These are phyloP conservation scores for Drosophila nr. perissopoda DNA, from an alignment of 2,888 invertebrate species.

Conservation along the genomic window DNA sequence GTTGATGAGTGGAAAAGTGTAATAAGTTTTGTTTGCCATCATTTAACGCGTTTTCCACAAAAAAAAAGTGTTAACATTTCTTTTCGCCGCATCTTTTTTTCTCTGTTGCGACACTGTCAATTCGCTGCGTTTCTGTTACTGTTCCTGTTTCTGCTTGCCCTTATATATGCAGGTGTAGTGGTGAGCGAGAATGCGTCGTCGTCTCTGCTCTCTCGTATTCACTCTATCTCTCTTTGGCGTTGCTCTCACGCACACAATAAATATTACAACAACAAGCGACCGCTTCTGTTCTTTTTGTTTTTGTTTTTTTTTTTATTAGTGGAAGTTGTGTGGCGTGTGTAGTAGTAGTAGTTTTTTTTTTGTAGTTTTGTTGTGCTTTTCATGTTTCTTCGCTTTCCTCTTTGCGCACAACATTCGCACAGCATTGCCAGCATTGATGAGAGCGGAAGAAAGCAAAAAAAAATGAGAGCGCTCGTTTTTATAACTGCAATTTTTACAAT, in stretches of 20 bases:
- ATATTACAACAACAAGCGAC: slow-evolving; percentile 30
- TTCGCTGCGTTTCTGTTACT: slow-evolving; percentile 55
- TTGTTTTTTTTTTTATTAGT: slow-evolving; percentile 11
- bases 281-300: slow-evolving; percentile 42
- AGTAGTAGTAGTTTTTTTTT: slow-evolving; percentile 62
- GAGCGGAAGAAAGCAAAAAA: slow-evolving; percentile 26
- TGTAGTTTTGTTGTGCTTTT: slow-evolving; percentile 75
- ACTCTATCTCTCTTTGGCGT: slow-evolving; percentile 19
- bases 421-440: slow-evolving; percentile 59
- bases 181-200: slow-evolving; percentile 28
- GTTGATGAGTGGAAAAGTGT: slow-evolving; percentile 2
- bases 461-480: slow-evolving; percentile 12
- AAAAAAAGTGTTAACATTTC: slow-evolving; percentile 23
- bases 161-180: slow-evolving; percentile 66
- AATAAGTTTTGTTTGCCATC: not conserved
- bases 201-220: slow-evolving; percentile 18
- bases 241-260: slow-evolving; percentile 36
- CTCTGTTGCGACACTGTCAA: slow-evolving; percentile 43
- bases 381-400: slow-evolving; percentile 57
- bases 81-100: slow-evolving; percentile 39
- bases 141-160: slow-evolving; percentile 25
- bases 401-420: slow-evolving; percentile 52
- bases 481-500: slow-evolving; percentile 2
- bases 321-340: slow-evolving; percentile 29
- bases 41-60: slow-evolving; percentile 14